These are phyloP conservation scores for Temnothorax curvispinosus DNA, from an alignment of 1,140 invertebrate genomes.

Conservation along the genomic window DNA sequence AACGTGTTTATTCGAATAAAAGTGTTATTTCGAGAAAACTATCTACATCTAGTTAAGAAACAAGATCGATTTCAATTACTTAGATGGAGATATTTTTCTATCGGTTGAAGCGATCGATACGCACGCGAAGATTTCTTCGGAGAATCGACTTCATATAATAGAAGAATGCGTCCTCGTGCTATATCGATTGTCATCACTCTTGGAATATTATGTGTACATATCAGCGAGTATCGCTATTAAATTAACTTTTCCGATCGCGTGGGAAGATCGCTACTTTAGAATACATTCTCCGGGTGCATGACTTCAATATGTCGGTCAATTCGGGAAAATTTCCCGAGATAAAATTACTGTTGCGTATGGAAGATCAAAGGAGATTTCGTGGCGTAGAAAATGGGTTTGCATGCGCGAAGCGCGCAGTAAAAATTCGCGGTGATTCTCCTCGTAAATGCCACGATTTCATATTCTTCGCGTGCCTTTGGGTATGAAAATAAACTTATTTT, in stretches of 20 bases:
- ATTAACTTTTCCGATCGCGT: background rate
- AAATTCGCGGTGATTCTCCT: background rate
- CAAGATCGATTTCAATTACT: background rate
- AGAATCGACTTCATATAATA: background rate
- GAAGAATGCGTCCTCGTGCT: background rate
- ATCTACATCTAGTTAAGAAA: background rate
- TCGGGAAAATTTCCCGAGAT: background rate
- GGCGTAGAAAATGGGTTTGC: background rate
- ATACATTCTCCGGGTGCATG: background rate
- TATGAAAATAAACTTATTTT: background rate
- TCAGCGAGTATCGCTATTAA: background rate
- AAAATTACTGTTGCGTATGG: conserved; percentile 14
- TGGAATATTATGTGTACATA: background rate
- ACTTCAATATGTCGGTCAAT: background rate
- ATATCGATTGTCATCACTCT: background rate
- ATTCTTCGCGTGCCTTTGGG: background rate
- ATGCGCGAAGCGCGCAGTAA: background rate
- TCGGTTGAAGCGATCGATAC: background rate
- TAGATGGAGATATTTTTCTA: background rate
- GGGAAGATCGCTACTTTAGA: background rate
- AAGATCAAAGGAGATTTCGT: conserved; percentile 3
- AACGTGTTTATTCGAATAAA: background rate
- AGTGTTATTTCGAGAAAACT: background rate
- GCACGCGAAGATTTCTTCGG: background rate
- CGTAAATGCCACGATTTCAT: background rate